Evolutionary conservation across 2,888 invertebrate species (phyloP).

Genomic region (Dynastes maya): DNA sequence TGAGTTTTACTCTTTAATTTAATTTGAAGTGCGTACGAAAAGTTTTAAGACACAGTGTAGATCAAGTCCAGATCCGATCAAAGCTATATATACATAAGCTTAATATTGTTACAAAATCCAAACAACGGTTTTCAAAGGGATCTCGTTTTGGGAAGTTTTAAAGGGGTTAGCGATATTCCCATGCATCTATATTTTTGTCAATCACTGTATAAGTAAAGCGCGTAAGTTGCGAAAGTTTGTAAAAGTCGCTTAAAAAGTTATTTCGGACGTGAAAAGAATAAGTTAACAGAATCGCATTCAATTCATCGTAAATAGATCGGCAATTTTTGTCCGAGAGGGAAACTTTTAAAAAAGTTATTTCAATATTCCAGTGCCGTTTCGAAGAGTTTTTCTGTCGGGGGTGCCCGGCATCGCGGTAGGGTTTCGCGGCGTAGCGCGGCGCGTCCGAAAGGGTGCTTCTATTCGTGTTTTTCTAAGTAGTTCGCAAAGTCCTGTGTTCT

Average conservation of each 20-base stretch:
- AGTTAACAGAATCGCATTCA: not conserved
- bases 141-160: too few relatives aligned
- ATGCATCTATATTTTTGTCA: too few relatives aligned
- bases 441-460: not conserved
- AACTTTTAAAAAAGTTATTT: constrained; percentile 5
- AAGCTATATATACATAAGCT: too few relatives aligned
- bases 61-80: too few relatives aligned
- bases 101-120: too few relatives aligned
- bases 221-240: not conserved
- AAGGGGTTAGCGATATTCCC: too few relatives aligned
- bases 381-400: not conserved
- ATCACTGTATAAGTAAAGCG: too few relatives aligned
- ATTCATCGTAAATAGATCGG: constrained; percentile 1
- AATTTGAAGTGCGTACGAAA: too few relatives aligned
- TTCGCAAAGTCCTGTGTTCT: constrained; percentile 3
- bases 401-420: not conserved
- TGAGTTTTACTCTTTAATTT: too few relatives aligned
- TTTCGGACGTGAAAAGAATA: not conserved
- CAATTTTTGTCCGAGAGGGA: not conserved
- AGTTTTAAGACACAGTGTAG: too few relatives aligned
- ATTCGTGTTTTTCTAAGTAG: not conserved
- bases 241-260: constrained; percentile 6
- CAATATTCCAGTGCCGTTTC: constrained; percentile 5
- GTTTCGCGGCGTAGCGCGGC: not conserved
- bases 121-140: too few relatives aligned